phyloP scores from a whole-genome alignment of 1,140 invertebrate species.

The Drosophila saltans region DNA sequence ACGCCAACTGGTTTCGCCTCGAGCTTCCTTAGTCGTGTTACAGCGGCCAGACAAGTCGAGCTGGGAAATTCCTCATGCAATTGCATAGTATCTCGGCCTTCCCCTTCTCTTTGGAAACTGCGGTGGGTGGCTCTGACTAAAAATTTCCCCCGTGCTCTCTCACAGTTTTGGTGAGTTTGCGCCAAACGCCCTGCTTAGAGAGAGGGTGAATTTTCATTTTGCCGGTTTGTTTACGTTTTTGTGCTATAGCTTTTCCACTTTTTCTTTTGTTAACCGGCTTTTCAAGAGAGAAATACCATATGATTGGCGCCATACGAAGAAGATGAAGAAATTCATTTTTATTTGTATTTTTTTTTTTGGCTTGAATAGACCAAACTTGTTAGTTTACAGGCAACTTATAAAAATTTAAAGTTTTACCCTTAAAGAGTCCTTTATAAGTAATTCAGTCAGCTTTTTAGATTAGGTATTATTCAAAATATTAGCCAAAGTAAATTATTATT shows the following conservation, averaged over 20 bases:
- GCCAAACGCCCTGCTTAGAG: conserved; percentile 26
- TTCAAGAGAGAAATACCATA: conserved; percentile 49
- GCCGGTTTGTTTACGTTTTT: conserved; percentile 82
- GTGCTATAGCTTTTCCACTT: conserved; percentile 48
- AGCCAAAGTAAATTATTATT: no score
- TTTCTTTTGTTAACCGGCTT: conserved; percentile 54
- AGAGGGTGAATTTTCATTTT: conserved; percentile 58
- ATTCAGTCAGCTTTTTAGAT: no score
- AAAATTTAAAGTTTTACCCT: background rate
- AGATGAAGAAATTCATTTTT: conserved; percentile 12
- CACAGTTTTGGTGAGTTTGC: conserved; percentile 63
- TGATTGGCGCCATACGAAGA: conserved; percentile 39
- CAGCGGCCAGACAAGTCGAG: conserved; percentile 17
- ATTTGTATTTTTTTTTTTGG: background rate
- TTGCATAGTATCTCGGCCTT: background rate
- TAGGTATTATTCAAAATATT: no score
- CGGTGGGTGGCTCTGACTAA: background rate
- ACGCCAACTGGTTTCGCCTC: conserved; percentile 79
- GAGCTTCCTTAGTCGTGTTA: conserved; percentile 48
- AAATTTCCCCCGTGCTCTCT: conserved; percentile 14
- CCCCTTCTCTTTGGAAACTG: conserved; percentile 1
- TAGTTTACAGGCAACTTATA: no score
- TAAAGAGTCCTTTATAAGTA: no score
- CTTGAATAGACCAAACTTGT: background rate
- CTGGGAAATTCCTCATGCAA: conserved; percentile 46